Evolutionary conservation across 2,113 vertebrate species (phyloP).

Genomic region (Ictalurus punctatus): DNA sequence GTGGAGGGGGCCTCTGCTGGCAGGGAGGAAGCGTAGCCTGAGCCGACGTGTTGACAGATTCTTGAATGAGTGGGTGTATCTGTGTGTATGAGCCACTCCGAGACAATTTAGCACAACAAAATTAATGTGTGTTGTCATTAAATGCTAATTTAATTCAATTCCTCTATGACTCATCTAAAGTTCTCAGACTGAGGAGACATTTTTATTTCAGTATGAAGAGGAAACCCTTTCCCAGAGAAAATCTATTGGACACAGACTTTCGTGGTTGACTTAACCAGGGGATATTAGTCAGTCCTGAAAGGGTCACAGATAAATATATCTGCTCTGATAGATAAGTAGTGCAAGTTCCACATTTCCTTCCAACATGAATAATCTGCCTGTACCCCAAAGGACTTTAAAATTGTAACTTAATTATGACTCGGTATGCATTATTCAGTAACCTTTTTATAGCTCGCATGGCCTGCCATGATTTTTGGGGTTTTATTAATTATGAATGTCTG

Average conservation of each 20-base stretch:
- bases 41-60: background rate
- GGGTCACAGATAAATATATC: conserved; percentile 26
- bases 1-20: background rate
- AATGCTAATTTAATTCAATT: background rate
- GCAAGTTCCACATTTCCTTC: conserved; percentile 42
- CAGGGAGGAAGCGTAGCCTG: background rate
- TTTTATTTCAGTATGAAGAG: background rate
- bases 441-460: conserved; percentile 40
- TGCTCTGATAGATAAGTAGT: conserved; percentile 17
- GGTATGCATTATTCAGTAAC: conserved; percentile 48
- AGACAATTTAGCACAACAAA: background rate
- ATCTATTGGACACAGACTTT: background rate
- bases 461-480: conserved; percentile 31
- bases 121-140: background rate
- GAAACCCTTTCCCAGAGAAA: background rate
- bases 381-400: conserved; percentile 36
- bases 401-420: conserved; percentile 51
- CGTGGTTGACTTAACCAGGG: background rate
- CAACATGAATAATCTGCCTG: conserved; percentile 24
- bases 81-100: background rate
- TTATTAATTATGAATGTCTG: conserved; percentile 44
- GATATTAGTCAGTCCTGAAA: conserved; percentile 16
- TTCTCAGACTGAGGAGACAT: background rate
- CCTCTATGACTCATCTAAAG: background rate
- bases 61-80: background rate